Conservation (phyloP, 2,797 vertebrate species). For the Scleropages formosus region DNA sequence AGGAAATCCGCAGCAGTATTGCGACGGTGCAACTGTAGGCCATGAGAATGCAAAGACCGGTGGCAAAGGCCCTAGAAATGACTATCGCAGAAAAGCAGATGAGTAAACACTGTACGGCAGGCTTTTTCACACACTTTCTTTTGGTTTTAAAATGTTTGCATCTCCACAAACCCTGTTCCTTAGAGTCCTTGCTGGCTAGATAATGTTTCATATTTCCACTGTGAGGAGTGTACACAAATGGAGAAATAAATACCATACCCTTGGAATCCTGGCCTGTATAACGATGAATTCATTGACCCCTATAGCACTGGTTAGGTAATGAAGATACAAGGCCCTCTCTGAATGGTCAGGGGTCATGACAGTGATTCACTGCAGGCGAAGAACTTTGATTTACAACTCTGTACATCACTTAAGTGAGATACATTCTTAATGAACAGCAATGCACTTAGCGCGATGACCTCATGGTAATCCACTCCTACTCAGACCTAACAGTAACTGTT, state of each 20-base stretch:
- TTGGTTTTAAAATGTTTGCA: too few relatives aligned
- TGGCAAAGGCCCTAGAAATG: too few relatives aligned
- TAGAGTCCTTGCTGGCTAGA: neutral
- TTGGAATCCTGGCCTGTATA: neutral
- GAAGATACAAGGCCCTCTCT: neutral
- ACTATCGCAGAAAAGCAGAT: too few relatives aligned
- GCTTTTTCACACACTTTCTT: too few relatives aligned
- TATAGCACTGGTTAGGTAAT: neutral
- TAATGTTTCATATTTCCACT: neutral
- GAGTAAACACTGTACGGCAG: too few relatives aligned
- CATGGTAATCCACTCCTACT: too few relatives aligned
- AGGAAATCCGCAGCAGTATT: neutral
- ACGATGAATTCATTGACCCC: neutral
- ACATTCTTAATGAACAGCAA: neutral
- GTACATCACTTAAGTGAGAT: too few relatives aligned
- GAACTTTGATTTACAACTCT: neutral
- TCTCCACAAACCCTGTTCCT: too few relatives aligned
- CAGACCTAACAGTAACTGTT: too few relatives aligned
- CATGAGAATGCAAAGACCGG: too few relatives aligned
- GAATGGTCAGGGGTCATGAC: neutral
- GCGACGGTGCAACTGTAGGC: neutral
- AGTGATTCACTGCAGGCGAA: neutral
- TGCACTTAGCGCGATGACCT: too few relatives aligned
- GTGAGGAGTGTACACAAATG: neutral
- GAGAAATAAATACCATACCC: conserved; percentile 4